A percentile compares a stretch with the other conserved stretches of the same genome.
Conservation (phyloP, 2,888 invertebrate species). For the Terebella lapidaria region DNA sequence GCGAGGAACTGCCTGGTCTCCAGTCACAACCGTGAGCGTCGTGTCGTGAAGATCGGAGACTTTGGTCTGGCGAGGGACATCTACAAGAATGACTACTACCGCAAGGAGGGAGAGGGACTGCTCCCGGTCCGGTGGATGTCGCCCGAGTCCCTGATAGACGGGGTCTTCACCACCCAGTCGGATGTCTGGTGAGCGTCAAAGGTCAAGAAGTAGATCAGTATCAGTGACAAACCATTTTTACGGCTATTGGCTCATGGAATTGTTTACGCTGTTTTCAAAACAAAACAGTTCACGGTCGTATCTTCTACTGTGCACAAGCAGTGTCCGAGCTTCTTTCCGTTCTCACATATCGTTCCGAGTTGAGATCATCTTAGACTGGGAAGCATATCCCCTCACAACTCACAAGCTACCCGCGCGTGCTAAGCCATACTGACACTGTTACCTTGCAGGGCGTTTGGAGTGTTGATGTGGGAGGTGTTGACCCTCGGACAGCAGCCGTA, state of each 20-base stretch:
- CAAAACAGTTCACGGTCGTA: too few species aligned
- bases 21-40: constrained; percentile 23
- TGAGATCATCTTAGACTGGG: too few species aligned
- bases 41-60: constrained; percentile 89
- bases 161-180: constrained; percentile 92
- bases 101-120: constrained; percentile 84
- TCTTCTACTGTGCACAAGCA: not conserved
- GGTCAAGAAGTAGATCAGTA: too few species aligned
- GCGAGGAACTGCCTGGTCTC: constrained; percentile 89
- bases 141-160: constrained; percentile 91
- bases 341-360: too few species aligned
- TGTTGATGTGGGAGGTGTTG: constrained; percentile 94
- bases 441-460: constrained; percentile 57
- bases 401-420: too few species aligned
- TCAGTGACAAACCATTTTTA: not conserved
- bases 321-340: too few species aligned
- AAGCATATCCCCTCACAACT: too few species aligned
- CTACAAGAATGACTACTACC: constrained; percentile 94
- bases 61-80: constrained; percentile 95
- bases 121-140: constrained; percentile 98
- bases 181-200: constrained; percentile 86
- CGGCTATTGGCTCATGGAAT: not conserved
- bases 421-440: too few species aligned
- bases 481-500: constrained; percentile 96
- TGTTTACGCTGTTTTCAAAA: not conserved